These are phyloP conservation scores for Lordiphosa andalusiaca DNA, from an alignment of 2,888 invertebrate genomes.

Conservation along the genomic window DNA sequence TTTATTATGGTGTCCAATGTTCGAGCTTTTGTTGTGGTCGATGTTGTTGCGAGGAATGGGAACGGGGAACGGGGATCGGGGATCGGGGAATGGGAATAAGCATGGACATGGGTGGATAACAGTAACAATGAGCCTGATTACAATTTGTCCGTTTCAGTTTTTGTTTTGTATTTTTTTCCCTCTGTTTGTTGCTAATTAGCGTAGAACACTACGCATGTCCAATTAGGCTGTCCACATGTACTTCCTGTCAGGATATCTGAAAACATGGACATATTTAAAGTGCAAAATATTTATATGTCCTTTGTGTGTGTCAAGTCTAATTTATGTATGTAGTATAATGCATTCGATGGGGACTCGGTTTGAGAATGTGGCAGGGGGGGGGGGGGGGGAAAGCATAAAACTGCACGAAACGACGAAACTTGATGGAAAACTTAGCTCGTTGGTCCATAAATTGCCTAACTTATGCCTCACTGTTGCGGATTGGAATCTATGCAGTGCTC, in stretches of 20 bases:
- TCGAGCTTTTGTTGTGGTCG: conserved; percentile 13
- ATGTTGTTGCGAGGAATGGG: conserved; percentile 5
- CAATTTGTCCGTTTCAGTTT: conserved; percentile 29
- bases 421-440: too few species aligned
- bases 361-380: too few species aligned
- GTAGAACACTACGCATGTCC: conserved; percentile 18
- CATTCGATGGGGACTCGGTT: neutral
- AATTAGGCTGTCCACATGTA: conserved; percentile 12
- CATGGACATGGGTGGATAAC: conserved; percentile 2
- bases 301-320: neutral
- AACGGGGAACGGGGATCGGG: too few species aligned
- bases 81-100: conserved; percentile 3
- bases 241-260: conserved; percentile 1
- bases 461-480: too few species aligned
- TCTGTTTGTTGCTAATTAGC: conserved; percentile 36
- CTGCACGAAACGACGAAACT: too few species aligned
- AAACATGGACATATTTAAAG: conserved; percentile 2
- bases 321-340: neutral
- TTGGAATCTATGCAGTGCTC: too few species aligned
- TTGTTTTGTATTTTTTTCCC: conserved; percentile 21
- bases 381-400: too few species aligned
- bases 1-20: conserved; percentile 14
- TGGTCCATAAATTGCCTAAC: too few species aligned
- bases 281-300: neutral
- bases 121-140: conserved; percentile 26